Evolutionary conservation across 2,888 invertebrate genomes (phyloP).

Genomic region (Pseudanteris insignis): DNA sequence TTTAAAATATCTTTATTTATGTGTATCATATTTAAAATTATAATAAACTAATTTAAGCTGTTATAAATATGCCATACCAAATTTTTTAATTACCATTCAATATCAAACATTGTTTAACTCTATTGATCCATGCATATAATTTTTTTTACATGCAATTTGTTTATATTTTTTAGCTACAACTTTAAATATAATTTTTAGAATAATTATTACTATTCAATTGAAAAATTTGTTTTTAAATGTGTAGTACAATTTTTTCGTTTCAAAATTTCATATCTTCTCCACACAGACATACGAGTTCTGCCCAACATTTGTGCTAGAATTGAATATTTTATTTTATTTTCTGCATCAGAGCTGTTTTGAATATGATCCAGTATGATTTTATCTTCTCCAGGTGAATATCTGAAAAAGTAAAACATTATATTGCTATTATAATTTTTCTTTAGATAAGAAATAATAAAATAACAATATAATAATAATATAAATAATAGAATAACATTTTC

Average conservation of each 20-base stretch:
- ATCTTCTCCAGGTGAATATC: conserved; percentile 49
- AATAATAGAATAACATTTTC: too few species aligned
- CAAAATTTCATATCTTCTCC: conserved; percentile 56
- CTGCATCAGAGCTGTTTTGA: conserved; percentile 40
- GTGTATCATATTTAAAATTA: too few species aligned
- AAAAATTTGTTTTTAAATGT: too few species aligned
- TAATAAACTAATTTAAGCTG: too few species aligned
- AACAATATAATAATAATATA: too few species aligned
- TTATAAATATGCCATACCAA: too few species aligned
- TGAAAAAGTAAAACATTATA: too few species aligned
- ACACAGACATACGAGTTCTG: conserved; percentile 60
- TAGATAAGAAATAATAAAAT: too few species aligned
- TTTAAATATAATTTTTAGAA: neutral
- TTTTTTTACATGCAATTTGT: neutral
- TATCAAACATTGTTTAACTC: neutral
- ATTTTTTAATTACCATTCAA: neutral
- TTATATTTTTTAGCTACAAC: neutral
- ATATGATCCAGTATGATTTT: conserved; percentile 52
- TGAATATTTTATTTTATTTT: conserved; percentile 49
- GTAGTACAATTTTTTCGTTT: neutral
- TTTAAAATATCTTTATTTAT: too few species aligned
- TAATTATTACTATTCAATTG: too few species aligned
- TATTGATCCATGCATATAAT: neutral
- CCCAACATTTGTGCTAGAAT: conserved; percentile 55
- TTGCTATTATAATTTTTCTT: too few species aligned